Evolutionary conservation across 2,888 invertebrate genomes (phyloP).

Genomic region (Melinopterus prodromus): DNA sequence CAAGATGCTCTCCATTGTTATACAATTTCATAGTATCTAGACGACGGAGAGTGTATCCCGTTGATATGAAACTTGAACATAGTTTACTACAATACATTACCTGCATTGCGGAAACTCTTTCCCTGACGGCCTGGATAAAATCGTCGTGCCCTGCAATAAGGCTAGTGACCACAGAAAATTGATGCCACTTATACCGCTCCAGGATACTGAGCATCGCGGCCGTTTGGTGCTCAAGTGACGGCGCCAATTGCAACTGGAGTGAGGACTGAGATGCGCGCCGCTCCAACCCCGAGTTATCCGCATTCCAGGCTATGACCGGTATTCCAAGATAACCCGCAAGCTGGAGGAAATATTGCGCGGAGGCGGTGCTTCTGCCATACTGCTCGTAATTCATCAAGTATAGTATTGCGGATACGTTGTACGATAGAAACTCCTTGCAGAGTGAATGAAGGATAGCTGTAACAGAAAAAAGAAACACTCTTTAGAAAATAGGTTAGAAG

Average conservation of each 20-base stretch:
- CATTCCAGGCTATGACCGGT: slow-evolving; percentile 97
- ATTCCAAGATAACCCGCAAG: slow-evolving; percentile 93
- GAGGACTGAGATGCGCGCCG: slow-evolving; percentile 82
- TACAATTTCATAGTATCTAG: not conserved
- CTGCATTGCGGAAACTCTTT: slow-evolving; percentile 86
- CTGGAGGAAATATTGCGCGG: slow-evolving; percentile 93
- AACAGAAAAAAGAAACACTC: slow-evolving; percentile 46
- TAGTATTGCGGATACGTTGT: slow-evolving; percentile 90
- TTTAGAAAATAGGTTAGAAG: too few relatives aligned
- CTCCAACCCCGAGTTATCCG: slow-evolving; percentile 91
- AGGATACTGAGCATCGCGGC: slow-evolving; percentile 95
- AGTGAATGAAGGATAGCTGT: slow-evolving; percentile 87
- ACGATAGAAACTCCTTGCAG: slow-evolving; percentile 88
- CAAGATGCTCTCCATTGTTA: too few relatives aligned
- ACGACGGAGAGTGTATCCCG: not conserved
- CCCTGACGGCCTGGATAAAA: slow-evolving; percentile 92
- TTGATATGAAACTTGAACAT: not conserved
- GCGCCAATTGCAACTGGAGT: slow-evolving; percentile 92
- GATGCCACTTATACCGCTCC: slow-evolving; percentile 95
- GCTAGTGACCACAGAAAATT: slow-evolving; percentile 93
- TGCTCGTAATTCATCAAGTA: slow-evolving; percentile 96
- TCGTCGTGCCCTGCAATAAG: slow-evolving; percentile 95
- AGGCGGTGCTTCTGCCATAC: slow-evolving; percentile 91
- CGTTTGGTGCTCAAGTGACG: slow-evolving; percentile 95
- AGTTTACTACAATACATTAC: slow-evolving; percentile 51